Conservation (phyloP, 1,140 invertebrate species). For the Armadillidium nasatum region DNA sequence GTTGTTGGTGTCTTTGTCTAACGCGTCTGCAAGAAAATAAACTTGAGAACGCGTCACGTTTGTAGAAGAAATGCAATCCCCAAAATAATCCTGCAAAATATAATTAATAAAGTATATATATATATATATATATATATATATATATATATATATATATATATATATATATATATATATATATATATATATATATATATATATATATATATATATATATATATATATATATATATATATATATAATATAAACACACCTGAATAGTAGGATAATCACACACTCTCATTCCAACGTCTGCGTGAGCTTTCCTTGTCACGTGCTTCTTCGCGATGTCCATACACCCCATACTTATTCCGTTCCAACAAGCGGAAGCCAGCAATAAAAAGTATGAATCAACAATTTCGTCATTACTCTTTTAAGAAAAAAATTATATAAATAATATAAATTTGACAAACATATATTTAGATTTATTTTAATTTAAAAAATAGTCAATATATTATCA, state of each 20-base stretch:
- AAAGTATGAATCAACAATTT: background rate
- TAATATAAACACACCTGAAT: too few relatives aligned
- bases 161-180: too few relatives aligned
- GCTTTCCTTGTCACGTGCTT: slow-evolving; percentile 34
- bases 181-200: too few relatives aligned
- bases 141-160: background rate
- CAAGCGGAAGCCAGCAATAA: slow-evolving; percentile 16
- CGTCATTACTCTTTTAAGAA: slow-evolving; percentile 11
- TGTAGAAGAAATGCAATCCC: slow-evolving; percentile 27
- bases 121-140: slow-evolving; percentile 3
- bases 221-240: too few relatives aligned
- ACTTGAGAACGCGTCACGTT: slow-evolving; percentile 17
- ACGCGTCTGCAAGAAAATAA: slow-evolving; percentile 13
- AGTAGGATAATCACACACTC: slow-evolving; percentile 35
- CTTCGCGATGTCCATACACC: slow-evolving; percentile 32
- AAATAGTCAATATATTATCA: too few relatives aligned
- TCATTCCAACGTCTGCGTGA: slow-evolving; percentile 33
- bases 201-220: too few relatives aligned
- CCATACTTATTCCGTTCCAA: slow-evolving; percentile 35
- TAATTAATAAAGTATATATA: too few relatives aligned
- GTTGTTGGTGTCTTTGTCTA: slow-evolving; percentile 34
- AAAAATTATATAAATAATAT: slow-evolving; percentile 4
- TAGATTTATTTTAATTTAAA: slow-evolving; percentile 1
- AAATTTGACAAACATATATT: too few relatives aligned
- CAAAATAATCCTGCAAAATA: slow-evolving; percentile 37